These are phyloP conservation scores for Apeltes quadracus DNA, from an alignment of 2,113 vertebrate genomes.

Conservation along the genomic window DNA sequence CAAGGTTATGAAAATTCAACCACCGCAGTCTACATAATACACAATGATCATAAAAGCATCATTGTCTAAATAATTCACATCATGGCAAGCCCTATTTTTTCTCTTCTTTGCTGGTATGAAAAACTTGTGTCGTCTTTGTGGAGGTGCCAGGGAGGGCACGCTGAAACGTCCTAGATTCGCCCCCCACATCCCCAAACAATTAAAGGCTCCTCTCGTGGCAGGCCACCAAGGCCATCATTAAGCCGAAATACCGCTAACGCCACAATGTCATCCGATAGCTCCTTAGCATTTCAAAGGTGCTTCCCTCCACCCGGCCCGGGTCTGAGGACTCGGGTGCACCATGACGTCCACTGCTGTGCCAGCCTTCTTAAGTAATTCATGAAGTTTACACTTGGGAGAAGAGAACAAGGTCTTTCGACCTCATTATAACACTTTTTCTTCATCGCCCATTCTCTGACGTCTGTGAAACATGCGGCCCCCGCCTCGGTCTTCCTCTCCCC, in stretches of 20 bases:
- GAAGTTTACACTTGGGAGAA: conserved; percentile 76
- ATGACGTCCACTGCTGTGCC: conserved; percentile 64
- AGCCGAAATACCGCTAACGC: conserved; percentile 53
- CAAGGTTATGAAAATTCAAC: conserved; percentile 45
- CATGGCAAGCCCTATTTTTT: conserved; percentile 24
- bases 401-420: conserved; percentile 77
- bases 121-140: conserved; percentile 68
- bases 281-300: conserved; percentile 80
- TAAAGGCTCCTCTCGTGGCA: conserved; percentile 69
- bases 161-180: conserved; percentile 69
- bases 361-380: conserved; percentile 78
- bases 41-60: conserved; percentile 56
- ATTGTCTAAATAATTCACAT: conserved; percentile 65
- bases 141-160: conserved; percentile 62
- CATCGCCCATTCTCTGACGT: conserved; percentile 81
- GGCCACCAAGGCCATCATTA: conserved; percentile 78
- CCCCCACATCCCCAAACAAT: conserved; percentile 72
- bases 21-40: conserved; percentile 31
- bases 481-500: conserved; percentile 48
- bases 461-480: conserved; percentile 63
- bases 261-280: conserved; percentile 66
- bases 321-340: conserved; percentile 53
- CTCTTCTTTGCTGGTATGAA: conserved; percentile 58
- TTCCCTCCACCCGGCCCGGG: conserved; percentile 54
- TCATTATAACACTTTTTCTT: conserved; percentile 81